Base-by-base conservation (phyloP, 2,797 vertebrate species). In the Mus minutoides region DNA sequence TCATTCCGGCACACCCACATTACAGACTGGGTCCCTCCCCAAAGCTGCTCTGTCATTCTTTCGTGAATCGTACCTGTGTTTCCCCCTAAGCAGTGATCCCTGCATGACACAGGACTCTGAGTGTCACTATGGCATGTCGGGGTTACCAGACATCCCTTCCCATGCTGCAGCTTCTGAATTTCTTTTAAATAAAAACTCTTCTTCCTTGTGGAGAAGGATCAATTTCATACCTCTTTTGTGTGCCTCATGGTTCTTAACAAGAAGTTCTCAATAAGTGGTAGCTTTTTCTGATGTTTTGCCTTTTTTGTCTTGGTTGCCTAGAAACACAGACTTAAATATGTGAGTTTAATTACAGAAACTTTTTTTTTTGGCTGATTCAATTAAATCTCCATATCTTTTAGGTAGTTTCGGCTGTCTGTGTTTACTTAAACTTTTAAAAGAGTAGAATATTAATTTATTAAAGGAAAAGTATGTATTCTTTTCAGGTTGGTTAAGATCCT, bases 361-460 rank as follows among this genome's bases (percentile, higher is more conserved):
- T 43, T 79, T n/a, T 76, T 67, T 67, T 54, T 87, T 76, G 46
- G 21, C n/a, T 56, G 46, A 49, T 75, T 71, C 43, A 96, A 52
- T 93, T 93, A 92, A 87, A 52, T 77, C 12, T 71, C 24, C 22
- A 16, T 73, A 71, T 90, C 22, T 95, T 86, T 73, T 80, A 80
- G 24, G 34, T 88, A 26, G 62, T 82, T 75, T 85, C 7, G 11
- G 4, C 40, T 92, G 21, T 54, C 43, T 94, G 79, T 52, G 82
- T 84, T 94, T 75, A 85, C 46, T 93, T 92, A 69, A 91, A 31
- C 26, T 69, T 90, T 93, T 92, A 58, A 90, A 92, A 90, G 26
- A 91, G 37, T 60, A 90, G 13, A 37, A 67, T 91, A 79, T 62
- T 60, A 90, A 12, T 77, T 86, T 88, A 93, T 82, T 96, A 84